Base-by-base conservation (phyloP, 2,797 vertebrate species). In the Kryptopterus vitreolus region DNA sequence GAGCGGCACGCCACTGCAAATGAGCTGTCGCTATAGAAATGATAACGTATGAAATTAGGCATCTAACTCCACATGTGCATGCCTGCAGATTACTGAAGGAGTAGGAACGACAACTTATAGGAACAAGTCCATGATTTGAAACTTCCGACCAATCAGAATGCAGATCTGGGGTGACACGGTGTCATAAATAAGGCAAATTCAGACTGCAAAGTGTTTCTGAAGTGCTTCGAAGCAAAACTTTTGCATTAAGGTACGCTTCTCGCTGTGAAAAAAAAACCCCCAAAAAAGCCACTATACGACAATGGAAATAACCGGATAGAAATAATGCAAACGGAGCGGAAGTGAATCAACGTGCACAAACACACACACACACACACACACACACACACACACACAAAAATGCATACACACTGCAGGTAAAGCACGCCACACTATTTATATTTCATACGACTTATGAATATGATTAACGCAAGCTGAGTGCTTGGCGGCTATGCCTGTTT, bases 141-240 rank as follows among this genome's bases (percentile, higher is more conserved):
- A 24, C 18, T 35, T 71, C 29, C 3, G 20, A 33, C 50, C 69
- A 55, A 35, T 71, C 52, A 57, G 70, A 22, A 72, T 72, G 2
- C 70, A 38, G 70, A 38, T 70, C 15, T 52, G 4, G 1, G 10
- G 46, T 70, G 5, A 29, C 2, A n/a, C n/a, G n/a, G n/a, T n/a
- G n/a, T n/a, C n/a, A n/a, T n/a, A n/a, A n/a, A 29, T 12, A 9
- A 58, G 1, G 50, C 26, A 18, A 4, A 16, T 24, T 52, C 46
- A 50, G 24, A 52, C 46, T 31, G 24, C 24, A 20, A 52, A 70
- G 26, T 22, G 9, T 33, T 31, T 22, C 46, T 12, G 18, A 70
- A 70, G 26, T 31, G 13, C 38, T 73, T 38, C 10, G n/a, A 0
- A 16, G 53, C 46, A 22, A 80, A 80, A 79, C 69, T 63, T 73